phyloP scores from a whole-genome alignment of 2,888 invertebrate species.

The Chironomus riparius region DNA sequence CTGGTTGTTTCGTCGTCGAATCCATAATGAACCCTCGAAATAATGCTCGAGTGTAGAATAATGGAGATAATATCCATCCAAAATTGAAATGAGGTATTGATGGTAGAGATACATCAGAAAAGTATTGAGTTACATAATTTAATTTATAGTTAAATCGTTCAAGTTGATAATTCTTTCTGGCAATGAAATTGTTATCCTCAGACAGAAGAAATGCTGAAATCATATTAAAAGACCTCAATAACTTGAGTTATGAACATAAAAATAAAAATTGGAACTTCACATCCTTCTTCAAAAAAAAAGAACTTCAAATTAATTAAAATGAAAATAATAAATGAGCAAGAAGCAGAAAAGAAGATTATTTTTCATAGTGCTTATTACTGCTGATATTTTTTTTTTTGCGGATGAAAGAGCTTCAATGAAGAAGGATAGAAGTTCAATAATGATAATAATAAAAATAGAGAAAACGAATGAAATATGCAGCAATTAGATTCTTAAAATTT shows the following conservation, averaged over 20 bases:
- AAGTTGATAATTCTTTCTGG: background rate
- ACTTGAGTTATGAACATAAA: background rate
- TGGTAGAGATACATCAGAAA: background rate
- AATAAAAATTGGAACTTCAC: constrained; percentile 9
- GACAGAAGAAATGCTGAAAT: constrained; percentile 15
- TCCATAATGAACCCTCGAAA: background rate
- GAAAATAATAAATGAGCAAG: background rate
- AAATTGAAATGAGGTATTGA: background rate
- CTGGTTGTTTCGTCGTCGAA: background rate
- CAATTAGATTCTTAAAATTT: background rate
- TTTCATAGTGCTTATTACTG: background rate
- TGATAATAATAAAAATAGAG: background rate
- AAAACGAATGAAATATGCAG: background rate
- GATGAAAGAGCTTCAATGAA: constrained; percentile 13
- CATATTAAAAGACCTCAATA: background rate
- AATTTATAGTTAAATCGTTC: background rate
- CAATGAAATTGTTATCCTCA: background rate
- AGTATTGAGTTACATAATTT: background rate
- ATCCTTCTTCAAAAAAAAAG: constrained; percentile 4
- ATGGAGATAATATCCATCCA: background rate
- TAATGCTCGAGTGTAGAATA: background rate
- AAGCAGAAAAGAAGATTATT: background rate
- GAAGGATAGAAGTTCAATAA: constrained; percentile 24
- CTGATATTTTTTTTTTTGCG: too few species aligned
- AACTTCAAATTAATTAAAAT: background rate